These are phyloP conservation scores for Oscheius sp. DNA, from an alignment of 2,888 invertebrate genomes.

Conservation along the genomic window DNA sequence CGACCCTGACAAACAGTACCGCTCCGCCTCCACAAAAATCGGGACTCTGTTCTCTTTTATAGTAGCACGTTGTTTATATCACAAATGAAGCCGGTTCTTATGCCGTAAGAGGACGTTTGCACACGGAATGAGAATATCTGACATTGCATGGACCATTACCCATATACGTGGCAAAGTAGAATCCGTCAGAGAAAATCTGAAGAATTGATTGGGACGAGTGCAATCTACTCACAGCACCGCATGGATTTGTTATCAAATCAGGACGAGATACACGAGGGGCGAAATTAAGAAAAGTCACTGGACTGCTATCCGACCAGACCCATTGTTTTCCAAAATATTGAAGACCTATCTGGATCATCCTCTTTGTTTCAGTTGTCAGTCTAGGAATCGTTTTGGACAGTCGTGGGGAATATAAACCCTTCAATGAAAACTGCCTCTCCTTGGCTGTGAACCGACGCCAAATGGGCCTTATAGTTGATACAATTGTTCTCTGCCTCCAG, in stretches of 20 bases:
- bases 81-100: slow-evolving; percentile 12
- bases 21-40: slow-evolving; percentile 24
- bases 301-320: background rate
- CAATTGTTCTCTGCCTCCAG: slow-evolving; percentile 7
- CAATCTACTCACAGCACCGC: background rate
- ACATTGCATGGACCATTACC: background rate
- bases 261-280: background rate
- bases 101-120: background rate
- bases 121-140: background rate
- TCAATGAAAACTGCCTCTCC: slow-evolving; percentile 7
- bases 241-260: background rate
- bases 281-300: background rate
- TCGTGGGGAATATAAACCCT: background rate
- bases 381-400: no score
- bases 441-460: slow-evolving; percentile 11
- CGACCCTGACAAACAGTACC: slow-evolving; percentile 21
- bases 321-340: background rate
- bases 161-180: slow-evolving; percentile 5
- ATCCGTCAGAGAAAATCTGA: slow-evolving; percentile 1
- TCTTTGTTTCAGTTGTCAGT: background rate
- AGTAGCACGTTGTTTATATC: slow-evolving; percentile 4
- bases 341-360: background rate
- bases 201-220: background rate
- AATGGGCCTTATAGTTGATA: background rate
- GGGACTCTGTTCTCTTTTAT: slow-evolving; percentile 23